Base-by-base conservation (phyloP, 2,888 invertebrate species). In the Protula sp. region DNA sequence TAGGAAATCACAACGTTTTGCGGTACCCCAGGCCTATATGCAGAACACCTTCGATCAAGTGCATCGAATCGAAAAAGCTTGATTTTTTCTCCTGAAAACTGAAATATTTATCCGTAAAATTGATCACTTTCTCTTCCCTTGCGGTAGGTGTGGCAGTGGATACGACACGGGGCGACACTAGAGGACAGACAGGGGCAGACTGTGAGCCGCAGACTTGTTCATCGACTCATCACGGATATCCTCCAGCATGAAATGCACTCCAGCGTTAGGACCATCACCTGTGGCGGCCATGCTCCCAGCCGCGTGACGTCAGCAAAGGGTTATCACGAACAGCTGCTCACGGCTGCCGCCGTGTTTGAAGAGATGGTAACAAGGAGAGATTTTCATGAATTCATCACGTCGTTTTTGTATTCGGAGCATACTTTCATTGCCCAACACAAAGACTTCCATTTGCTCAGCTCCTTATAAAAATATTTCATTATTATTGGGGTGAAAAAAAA, bases 131-230 rank as follows among this genome's bases (percentile, higher is more conserved):
- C n/a, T n/a, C n/a, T n/a, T n/a, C n/a, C n/a, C n/a, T n/a, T 24
- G n/a, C 22, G 28, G 28, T 38, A 69, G 79, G 84, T 89, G 59
- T 88, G 88, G 88, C 88, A 89, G 76, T 89, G 88, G 87, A 85
- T 88, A 60, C 81, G 85, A 60, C 87, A 87, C 73, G 79, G 86
- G 85, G 82, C 84, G 0, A 73, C 71, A 0, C 72, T 87, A 59
- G 86, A 87, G 76, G 85, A 87, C 72, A 80, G 82, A 55, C 74
- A 81, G 24, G 68, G 80, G 60, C 68, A 76, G 52, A 83, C 31
- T 19, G 31, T 87, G 3, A 85, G 85, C 1, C 82, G 81, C 19
- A 69, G 76, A 29, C 72, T 86, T 2, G 84, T 87, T 0, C 83
- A 84, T 52, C 79, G 80, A 58, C 74, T 81, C 0, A 83, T 85